phyloP scores from a whole-genome alignment of 2,113 vertebrate species.

The Xiphias gladius region DNA sequence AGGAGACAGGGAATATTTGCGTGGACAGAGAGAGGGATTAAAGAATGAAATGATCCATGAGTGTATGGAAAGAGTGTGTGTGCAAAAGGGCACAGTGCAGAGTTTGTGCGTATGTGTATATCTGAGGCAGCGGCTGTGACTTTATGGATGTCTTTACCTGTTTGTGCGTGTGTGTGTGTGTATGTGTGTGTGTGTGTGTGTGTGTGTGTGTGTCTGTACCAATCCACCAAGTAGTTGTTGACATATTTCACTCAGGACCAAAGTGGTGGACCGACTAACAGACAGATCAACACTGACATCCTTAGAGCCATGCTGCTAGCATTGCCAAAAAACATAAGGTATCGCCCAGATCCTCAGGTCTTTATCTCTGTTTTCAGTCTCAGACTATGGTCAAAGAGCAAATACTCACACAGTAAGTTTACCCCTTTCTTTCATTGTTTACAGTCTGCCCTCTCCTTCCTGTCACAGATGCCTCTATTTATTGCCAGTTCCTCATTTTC shows the following conservation, averaged over 20 bases:
- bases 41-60: conserved; percentile 33
- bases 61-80: background rate
- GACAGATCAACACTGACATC: background rate
- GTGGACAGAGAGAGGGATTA: conserved; percentile 32
- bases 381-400: background rate
- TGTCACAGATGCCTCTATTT: background rate
- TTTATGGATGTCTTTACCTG: background rate
- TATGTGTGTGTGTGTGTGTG: background rate
- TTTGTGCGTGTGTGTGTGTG: background rate
- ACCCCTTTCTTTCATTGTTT: background rate
- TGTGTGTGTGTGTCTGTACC: background rate
- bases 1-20: conserved; percentile 9
- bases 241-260: background rate
- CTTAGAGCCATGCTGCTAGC: background rate
- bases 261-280: background rate
- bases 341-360: background rate
- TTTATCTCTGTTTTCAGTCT: background rate
- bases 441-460: background rate
- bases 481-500: background rate
- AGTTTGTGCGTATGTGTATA: background rate
- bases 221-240: background rate
- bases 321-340: background rate
- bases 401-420: no score
- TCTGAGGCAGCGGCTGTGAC: background rate
- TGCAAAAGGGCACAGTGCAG: background rate